A percentile compares a stretch with the other conserved stretches of the same genome.
Evolutionary conservation across 2,888 invertebrate species (phyloP).

Genomic region (Norana najaformis): DNA sequence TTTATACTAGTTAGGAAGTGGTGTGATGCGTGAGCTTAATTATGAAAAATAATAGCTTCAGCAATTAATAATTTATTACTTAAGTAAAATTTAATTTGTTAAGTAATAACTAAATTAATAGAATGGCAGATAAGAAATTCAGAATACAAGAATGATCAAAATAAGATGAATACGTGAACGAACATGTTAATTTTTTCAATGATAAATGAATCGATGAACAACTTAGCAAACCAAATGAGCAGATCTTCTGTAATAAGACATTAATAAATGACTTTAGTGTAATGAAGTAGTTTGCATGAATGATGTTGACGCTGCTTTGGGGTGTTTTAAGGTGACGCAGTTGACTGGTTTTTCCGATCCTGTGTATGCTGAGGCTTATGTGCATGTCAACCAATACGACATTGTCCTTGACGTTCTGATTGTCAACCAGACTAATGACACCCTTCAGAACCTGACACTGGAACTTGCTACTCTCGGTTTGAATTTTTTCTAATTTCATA

Average conservation of each 20-base stretch:
- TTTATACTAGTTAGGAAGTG: no score
- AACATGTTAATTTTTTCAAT: no score
- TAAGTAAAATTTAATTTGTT: no score
- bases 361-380: slow-evolving; percentile 99
- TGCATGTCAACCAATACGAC: slow-evolving; percentile 87
- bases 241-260: neutral
- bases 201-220: no score
- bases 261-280: neutral
- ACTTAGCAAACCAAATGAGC: neutral
- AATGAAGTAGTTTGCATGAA: neutral
- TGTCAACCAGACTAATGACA: slow-evolving; percentile 90
- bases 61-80: no score
- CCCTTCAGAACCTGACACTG: slow-evolving; percentile 93
- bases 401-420: slow-evolving; percentile 96
- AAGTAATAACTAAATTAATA: no score
- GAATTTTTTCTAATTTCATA: neutral
- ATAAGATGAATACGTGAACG: no score
- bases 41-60: no score
- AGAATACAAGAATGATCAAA: no score
- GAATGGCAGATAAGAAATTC: no score
- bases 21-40: no score
- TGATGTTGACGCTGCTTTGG: slow-evolving; percentile 15
- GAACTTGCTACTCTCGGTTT: slow-evolving; percentile 87
- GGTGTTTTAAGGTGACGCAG: slow-evolving; percentile 76
- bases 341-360: slow-evolving; percentile 98